Base-by-base conservation (phyloP, 2,113 vertebrate species). In the Cavia aperea region DNA sequence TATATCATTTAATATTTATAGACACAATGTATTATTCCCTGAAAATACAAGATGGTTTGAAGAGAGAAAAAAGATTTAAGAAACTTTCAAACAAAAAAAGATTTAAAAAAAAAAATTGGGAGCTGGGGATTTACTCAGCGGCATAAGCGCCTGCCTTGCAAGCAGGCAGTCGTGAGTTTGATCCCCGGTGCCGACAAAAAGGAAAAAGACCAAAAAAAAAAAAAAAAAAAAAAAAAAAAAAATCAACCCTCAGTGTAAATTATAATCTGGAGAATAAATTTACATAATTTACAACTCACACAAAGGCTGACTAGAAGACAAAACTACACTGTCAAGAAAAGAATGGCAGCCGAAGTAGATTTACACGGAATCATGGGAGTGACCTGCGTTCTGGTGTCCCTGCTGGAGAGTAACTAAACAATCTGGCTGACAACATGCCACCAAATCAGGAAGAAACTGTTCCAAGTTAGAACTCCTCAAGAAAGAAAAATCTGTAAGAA, bases 1-100 rank as follows among this genome's bases (percentile, higher is more conserved):
- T 92, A 15, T 65, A 84, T 81, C 63, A 91, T 60, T 93, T 91
- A 94, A 60, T 36, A 88, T 43, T 78, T 94, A 94, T 7, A 94
- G 58, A 91, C 86, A 94, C 31, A 89, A 89, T 54, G 9, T 62
- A 86, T 86, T 94, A 86, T 86, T 68, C 24, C 86, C 39, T 77
- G 31, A 96, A 93, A 95, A 92, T 12, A 90, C 4, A 39, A 88
- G 54, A 14, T 78, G 1, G 33, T 8, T 49, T 49, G 14, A 2
- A 12, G 39, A 89, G 29, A 46, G 21, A 81, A 62, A 16, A 89
- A 23, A 81, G 7, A 51, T 9, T 70, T 29, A 58, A 72, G 36
- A 54, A 66, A 24, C 9, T 31, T 83, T 65, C 19, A 56, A 62
- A 79, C 36, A 72, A 72, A 72, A n/a, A 72, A 72, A 24, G n/a